Percentiles rank a stretch among this genome's conserved stretches.
Conservation (phyloP, 2,113 vertebrate species). For the Tyrannus savana region DNA sequence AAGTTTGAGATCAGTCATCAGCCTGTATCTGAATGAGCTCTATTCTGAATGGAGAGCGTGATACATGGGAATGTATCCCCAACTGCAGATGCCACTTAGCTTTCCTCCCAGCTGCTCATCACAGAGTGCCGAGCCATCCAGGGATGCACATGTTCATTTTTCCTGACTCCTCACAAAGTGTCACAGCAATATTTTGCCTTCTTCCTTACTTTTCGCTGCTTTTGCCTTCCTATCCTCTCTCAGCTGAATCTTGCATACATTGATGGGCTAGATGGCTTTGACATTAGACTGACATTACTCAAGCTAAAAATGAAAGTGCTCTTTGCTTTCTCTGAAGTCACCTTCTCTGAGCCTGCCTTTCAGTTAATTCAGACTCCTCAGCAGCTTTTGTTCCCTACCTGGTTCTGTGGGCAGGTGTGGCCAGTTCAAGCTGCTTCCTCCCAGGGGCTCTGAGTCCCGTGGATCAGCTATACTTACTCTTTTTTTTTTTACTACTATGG, state of each 20-base stretch:
- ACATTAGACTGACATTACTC: background rate
- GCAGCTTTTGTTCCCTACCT: background rate
- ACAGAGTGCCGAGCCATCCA: background rate
- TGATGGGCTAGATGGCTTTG: background rate
- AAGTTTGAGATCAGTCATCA: background rate
- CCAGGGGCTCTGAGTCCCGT: background rate
- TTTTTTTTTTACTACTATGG: background rate
- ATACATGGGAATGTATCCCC: background rate
- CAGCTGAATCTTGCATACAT: background rate
- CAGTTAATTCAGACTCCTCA: background rate
- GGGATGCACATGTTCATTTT: background rate
- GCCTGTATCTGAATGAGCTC: background rate
- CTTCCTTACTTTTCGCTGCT: background rate
- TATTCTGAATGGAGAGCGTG: background rate
- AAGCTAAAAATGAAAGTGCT: background rate
- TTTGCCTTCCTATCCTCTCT: background rate
- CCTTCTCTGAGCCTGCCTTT: background rate
- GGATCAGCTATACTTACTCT: background rate
- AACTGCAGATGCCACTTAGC: background rate
- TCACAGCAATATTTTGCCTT: background rate
- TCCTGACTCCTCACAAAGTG: background rate
- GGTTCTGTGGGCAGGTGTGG: background rate
- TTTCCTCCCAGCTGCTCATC: constrained; percentile 5
- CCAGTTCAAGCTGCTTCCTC: background rate
- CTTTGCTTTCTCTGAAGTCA: background rate